These are phyloP conservation scores for Barbus barbus DNA, from an alignment of 2,113 vertebrate genomes.

Conservation along the genomic window DNA sequence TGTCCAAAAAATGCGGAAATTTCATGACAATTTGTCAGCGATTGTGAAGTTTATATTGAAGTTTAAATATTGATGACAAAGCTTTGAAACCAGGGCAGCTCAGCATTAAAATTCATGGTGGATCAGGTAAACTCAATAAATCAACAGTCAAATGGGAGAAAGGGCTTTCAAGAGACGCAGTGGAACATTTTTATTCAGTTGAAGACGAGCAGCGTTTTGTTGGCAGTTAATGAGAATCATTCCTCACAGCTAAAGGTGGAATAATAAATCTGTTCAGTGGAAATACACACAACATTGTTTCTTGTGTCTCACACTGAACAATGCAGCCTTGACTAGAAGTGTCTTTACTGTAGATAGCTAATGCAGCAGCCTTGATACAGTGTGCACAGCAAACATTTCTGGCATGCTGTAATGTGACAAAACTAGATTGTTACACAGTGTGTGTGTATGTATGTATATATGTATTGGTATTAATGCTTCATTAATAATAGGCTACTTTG, in stretches of 20 bases:
- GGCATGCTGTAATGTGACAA: not conserved
- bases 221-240: constrained; percentile 59
- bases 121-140: constrained; percentile 60
- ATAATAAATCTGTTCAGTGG: not conserved
- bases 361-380: not conserved
- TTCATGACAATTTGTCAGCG: not conserved
- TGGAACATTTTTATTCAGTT: constrained; percentile 65
- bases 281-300: constrained; percentile 50
- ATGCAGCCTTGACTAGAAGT: not conserved
- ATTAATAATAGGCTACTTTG: too few relatives aligned
- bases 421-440: not conserved
- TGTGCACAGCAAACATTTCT: not conserved
- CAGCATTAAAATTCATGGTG: constrained; percentile 55
- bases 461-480: too few relatives aligned
- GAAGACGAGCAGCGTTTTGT: constrained; percentile 58
- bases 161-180: constrained; percentile 36
- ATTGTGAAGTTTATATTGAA: constrained; percentile 22
- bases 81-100: constrained; percentile 22
- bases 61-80: constrained; percentile 48
- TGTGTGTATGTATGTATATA: too few relatives aligned
- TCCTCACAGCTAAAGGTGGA: not conserved
- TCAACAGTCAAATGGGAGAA: constrained; percentile 55
- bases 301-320: not conserved
- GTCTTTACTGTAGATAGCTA: not conserved
- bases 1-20: not conserved